Conservation (phyloP, 2,888 invertebrate genomes). For the Osedax fenrisi region DNA sequence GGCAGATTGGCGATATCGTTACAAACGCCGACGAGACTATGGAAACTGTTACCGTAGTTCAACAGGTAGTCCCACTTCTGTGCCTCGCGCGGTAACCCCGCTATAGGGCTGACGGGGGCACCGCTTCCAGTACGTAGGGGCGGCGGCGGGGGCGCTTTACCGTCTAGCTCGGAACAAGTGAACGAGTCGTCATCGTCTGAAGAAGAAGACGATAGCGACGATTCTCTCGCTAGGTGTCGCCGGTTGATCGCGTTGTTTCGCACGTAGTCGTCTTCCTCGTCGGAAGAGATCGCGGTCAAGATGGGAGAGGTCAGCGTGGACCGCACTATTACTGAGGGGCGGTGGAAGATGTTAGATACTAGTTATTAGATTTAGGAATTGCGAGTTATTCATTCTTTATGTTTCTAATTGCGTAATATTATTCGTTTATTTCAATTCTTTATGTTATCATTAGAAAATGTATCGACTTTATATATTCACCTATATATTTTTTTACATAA, state of each 20-base stretch:
- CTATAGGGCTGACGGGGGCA: neutral
- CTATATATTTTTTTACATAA: no score
- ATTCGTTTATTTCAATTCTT: no score
- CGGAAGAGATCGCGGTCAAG: neutral
- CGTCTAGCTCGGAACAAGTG: constrained; percentile 93
- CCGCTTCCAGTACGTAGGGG: constrained; percentile 17
- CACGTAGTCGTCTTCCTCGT: neutral
- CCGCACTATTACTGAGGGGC: neutral
- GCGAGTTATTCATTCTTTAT: no score
- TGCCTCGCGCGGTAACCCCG: constrained; percentile 55
- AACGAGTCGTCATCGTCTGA: constrained; percentile 92
- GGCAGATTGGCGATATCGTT: constrained; percentile 89
- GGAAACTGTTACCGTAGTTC: constrained; percentile 91
- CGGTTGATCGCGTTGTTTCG: neutral
- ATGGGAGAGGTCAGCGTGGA: neutral
- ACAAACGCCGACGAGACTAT: constrained; percentile 84
- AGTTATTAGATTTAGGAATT: no score
- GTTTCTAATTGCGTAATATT: no score
- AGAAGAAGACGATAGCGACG: constrained; percentile 50
- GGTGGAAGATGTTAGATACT: no score
- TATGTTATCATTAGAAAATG: no score
- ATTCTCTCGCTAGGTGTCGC: neutral
- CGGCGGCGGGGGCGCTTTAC: constrained; percentile 54
- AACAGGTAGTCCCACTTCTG: constrained; percentile 84
- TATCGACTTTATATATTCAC: no score